Conservation (phyloP, 2,888 invertebrate genomes). For the Lasioglossum marginatum region DNA sequence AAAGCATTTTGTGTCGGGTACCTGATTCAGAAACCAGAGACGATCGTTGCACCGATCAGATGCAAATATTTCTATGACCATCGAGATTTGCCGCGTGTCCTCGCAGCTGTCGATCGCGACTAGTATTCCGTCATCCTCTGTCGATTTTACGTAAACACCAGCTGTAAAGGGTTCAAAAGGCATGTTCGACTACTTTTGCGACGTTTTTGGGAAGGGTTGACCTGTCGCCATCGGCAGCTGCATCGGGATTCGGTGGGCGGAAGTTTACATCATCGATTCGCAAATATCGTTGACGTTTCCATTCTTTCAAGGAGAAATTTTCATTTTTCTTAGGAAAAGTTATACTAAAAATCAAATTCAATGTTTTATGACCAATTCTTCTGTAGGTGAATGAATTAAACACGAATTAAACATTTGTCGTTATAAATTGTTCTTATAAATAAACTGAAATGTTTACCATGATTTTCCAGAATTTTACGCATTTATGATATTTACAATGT, state of each 20-base stretch:
- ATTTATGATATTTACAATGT: neutral
- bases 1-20: conserved; percentile 18
- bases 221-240: conserved; percentile 76
- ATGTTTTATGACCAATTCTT: neutral
- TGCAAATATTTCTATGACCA: conserved; percentile 57
- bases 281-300: conserved; percentile 25
- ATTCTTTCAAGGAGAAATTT: neutral
- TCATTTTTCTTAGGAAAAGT: neutral
- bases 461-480: neutral
- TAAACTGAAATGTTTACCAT: neutral
- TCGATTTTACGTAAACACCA: conserved; percentile 78
- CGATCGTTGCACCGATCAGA: conserved; percentile 36
- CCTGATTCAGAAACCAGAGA: conserved; percentile 20
- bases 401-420: neutral
- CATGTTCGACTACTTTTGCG: conserved; percentile 10
- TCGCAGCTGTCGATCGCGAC: conserved; percentile 40
- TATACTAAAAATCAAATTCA: neutral
- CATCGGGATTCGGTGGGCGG: conserved; percentile 31
- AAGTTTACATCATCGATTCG: conserved; percentile 50
- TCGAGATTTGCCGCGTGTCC: neutral
- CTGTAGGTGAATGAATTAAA: neutral
- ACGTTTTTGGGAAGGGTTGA: conserved; percentile 67
- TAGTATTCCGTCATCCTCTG: conserved; percentile 62
- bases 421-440: neutral
- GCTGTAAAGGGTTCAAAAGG: conserved; percentile 57